These are phyloP conservation scores for Megaptera novaeangliae DNA, from an alignment of 2,113 vertebrate genomes.

Conservation along the genomic window DNA sequence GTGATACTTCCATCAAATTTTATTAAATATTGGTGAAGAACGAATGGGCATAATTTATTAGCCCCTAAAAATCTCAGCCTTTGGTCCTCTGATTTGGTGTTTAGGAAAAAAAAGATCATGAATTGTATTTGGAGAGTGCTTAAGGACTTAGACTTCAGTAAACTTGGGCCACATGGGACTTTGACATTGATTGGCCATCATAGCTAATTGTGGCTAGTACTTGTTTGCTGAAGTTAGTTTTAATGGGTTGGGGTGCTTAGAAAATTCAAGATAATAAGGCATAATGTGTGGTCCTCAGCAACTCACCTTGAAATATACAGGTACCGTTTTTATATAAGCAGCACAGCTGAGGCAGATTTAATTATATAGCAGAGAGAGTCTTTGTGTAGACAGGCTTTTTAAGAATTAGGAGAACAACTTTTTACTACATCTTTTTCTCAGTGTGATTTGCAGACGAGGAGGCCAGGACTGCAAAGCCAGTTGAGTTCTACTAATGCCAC, in stretches of 20 bases:
- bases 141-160: not conserved
- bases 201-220: not conserved
- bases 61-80: not conserved
- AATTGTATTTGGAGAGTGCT: not conserved
- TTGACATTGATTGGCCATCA: not conserved
- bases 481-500: not conserved
- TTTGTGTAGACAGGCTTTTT: not conserved
- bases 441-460: not conserved
- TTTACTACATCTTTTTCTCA: not conserved
- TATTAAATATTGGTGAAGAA: not conserved
- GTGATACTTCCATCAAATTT: not conserved
- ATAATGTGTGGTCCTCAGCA: not conserved
- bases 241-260: not conserved
- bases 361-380: not conserved
- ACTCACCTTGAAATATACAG: not conserved
- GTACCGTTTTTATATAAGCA: not conserved
- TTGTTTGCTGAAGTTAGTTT: not conserved
- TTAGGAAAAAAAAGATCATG: not conserved
- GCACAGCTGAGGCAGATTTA: not conserved
- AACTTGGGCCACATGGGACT: not conserved
- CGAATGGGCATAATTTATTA: not conserved
- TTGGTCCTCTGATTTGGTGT: not conserved
- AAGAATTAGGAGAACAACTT: not conserved
- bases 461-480: not conserved
- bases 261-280: not conserved